Evolutionary conservation across 1,140 invertebrate species (phyloP).

Genomic region (Anoplolepis gracilipes): DNA sequence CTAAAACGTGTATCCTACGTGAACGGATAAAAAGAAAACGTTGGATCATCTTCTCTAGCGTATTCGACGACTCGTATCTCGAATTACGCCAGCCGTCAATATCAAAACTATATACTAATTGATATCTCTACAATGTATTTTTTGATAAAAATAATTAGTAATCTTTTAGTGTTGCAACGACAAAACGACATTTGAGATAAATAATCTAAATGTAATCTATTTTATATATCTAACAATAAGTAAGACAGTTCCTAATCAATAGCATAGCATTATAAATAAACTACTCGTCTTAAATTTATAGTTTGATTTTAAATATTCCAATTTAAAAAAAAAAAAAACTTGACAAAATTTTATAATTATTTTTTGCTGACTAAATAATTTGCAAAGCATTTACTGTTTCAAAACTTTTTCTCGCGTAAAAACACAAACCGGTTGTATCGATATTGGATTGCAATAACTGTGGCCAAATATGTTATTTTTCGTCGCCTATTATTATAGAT

Average conservation of each 20-base stretch:
- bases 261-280: constrained; percentile 8
- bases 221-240: constrained; percentile 19
- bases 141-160: not conserved
- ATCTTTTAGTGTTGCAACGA: not conserved
- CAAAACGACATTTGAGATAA: constrained; percentile 7
- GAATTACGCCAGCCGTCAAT: not conserved
- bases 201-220: no score
- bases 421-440: not conserved
- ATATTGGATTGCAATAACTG: not conserved
- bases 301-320: not conserved
- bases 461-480: not conserved
- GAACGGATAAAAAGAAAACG: not conserved
- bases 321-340: not conserved
- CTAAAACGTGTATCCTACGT: constrained; percentile 46
- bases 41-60: not conserved
- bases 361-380: not conserved
- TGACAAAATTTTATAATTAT: not conserved
- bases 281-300: not conserved
- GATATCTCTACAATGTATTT: constrained; percentile 14
- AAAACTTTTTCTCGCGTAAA: not conserved
- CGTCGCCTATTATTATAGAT: not conserved
- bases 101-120: not conserved
- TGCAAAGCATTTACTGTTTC: not conserved
- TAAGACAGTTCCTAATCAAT: constrained; percentile 4
- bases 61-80: constrained; percentile 11